Evolutionary conservation across 2,888 invertebrate species (phyloP).

Genomic region (Dascillus cervinus): DNA sequence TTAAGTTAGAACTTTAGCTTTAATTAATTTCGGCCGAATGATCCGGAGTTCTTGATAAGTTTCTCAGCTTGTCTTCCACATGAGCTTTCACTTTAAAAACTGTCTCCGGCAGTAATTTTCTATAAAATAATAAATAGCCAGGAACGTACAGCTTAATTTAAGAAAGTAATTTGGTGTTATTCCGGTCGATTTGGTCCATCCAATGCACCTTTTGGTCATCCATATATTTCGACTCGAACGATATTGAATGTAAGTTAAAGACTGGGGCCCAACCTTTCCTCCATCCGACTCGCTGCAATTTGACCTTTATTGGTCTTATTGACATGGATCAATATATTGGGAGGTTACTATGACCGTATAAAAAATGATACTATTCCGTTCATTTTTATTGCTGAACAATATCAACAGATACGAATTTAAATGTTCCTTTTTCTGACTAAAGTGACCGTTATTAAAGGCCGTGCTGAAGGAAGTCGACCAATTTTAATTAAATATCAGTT

Average conservation of each 20-base stretch:
- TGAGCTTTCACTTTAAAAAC: too few species aligned
- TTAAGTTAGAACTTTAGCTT: constrained; percentile 7
- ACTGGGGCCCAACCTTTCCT: constrained; percentile 12
- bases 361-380: too few species aligned
- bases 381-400: too few species aligned
- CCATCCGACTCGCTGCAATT: constrained; percentile 12
- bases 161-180: constrained; percentile 12
- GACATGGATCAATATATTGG: constrained; percentile 14
- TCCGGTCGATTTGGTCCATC: constrained; percentile 13
- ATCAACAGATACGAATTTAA: too few species aligned
- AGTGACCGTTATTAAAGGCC: too few species aligned
- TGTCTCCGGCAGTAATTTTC: too few species aligned
- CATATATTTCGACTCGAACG: constrained; percentile 12
- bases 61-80: too few species aligned
- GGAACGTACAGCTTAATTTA: constrained; percentile 7
- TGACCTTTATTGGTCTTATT: constrained; percentile 18
- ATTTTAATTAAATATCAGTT: constrained; percentile 20
- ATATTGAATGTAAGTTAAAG: constrained; percentile 17
- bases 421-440: too few species aligned
- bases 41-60: too few species aligned
- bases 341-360: constrained; percentile 2
- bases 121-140: too few species aligned
- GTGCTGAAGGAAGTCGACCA: too few species aligned
- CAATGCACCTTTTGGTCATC: constrained; percentile 12
- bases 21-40: too few species aligned